These are phyloP conservation scores for Sycophaga agraensis DNA, from an alignment of 1,140 invertebrate species.

Conservation along the genomic window DNA sequence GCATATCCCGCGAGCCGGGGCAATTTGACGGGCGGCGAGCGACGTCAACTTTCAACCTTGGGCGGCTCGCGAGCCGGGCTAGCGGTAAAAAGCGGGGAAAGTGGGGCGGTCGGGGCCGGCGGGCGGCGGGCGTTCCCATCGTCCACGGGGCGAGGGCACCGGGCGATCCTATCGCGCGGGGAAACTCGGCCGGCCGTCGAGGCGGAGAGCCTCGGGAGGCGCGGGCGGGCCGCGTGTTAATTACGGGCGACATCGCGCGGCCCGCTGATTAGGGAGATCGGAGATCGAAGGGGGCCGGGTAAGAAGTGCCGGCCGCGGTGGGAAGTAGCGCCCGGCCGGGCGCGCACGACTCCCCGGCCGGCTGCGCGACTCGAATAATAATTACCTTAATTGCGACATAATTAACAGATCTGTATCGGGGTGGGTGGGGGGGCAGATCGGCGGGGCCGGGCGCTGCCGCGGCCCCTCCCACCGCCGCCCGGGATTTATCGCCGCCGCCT, in stretches of 20 bases:
- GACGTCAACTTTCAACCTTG: too few species aligned
- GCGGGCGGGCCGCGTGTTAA: conserved; percentile 53
- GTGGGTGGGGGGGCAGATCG: too few species aligned
- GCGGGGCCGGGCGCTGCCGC: too few species aligned
- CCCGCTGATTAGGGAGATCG: conserved; percentile 50
- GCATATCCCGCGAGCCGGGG: too few species aligned
- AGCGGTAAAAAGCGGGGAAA: too few species aligned
- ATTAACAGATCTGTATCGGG: conserved; percentile 29
- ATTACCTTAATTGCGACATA: conserved; percentile 30
- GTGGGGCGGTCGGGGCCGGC: conserved; percentile 37
- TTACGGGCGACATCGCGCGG: conserved; percentile 54
- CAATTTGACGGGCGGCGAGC: too few species aligned
- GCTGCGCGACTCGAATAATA: conserved; percentile 19
- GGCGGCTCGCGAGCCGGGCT: too few species aligned
- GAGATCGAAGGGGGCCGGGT: conserved; percentile 59
- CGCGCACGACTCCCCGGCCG: conserved; percentile 23
- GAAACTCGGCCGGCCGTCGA: conserved; percentile 15
- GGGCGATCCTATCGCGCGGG: conserved; percentile 40
- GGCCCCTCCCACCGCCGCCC: neutral
- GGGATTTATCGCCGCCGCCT: neutral
- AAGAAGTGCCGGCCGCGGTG: neutral
- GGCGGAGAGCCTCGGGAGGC: conserved; percentile 18
- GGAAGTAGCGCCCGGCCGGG: neutral
- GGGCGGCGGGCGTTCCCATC: conserved; percentile 42
- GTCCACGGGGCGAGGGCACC: conserved; percentile 44